Percentiles rank a stretch among this genome's conserved stretches.
phyloP scores from a whole-genome alignment of 2,113 vertebrate genomes.

The Clarias macrocephalus region DNA sequence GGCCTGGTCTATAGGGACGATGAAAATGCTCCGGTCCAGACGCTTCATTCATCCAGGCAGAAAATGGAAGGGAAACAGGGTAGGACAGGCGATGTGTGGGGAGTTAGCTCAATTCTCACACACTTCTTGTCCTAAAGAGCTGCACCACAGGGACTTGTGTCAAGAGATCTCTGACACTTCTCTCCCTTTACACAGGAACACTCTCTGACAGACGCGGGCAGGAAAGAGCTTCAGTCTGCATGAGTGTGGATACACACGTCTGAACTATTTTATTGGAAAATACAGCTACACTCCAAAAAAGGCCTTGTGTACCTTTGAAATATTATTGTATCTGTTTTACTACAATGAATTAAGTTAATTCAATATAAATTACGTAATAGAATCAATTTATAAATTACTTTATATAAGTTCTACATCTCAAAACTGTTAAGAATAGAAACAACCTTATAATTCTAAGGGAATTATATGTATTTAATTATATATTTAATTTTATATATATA shows the following conservation, averaged over 20 bases:
- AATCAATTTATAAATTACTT: no score
- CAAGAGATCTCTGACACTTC: slow-evolving; percentile 56
- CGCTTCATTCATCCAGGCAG: slow-evolving; percentile 54
- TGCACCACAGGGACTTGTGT: slow-evolving; percentile 48
- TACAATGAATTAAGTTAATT: no score
- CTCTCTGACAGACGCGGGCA: slow-evolving; percentile 45
- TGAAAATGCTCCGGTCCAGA: slow-evolving; percentile 48
- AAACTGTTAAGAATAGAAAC: no score
- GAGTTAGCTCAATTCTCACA: slow-evolving; percentile 41
- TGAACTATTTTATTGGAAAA: not conserved
- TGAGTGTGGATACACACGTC: not conserved
- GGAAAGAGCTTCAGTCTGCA: slow-evolving; percentile 20
- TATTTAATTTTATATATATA: no score
- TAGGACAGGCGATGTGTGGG: slow-evolving; percentile 32
- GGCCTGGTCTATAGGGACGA: slow-evolving; percentile 33
- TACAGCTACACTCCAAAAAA: not conserved
- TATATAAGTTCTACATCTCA: no score
- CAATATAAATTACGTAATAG: no score
- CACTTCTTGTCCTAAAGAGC: slow-evolving; percentile 46
- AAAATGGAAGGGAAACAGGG: slow-evolving; percentile 45
- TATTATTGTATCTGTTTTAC: no score
- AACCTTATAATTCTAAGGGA: no score
- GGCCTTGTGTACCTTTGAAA: no score
- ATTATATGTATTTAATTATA: no score
- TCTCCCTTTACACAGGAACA: slow-evolving; percentile 50